Percentiles rank a stretch among this genome's conserved stretches.
These are phyloP conservation scores for Phalacrocorax aristotelis DNA, from an alignment of 2,113 vertebrate genomes.

Conservation along the genomic window DNA sequence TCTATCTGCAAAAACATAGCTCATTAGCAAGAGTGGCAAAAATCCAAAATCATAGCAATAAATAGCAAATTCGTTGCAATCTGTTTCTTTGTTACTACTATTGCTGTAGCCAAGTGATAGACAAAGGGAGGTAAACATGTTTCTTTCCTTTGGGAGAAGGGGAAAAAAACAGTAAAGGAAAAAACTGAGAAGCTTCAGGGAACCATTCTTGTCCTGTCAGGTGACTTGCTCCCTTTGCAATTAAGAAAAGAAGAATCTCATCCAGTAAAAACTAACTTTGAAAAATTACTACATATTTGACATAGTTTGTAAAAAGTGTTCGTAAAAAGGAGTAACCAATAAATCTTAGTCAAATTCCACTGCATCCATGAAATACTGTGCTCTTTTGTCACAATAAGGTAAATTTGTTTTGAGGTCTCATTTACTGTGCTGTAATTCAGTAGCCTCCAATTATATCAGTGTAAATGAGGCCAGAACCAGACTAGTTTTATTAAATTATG, in stretches of 20 bases:
- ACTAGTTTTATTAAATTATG: constrained; percentile 22
- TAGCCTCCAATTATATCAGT: background rate
- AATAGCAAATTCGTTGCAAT: constrained; percentile 52
- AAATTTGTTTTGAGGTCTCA: background rate
- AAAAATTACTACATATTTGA: background rate
- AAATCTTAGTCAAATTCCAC: constrained; percentile 14
- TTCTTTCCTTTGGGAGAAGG: background rate
- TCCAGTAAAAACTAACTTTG: background rate
- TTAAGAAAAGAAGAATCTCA: background rate
- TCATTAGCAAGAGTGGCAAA: constrained; percentile 26
- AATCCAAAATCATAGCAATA: constrained; percentile 37
- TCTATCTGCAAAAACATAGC: background rate
- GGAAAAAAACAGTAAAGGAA: too few relatives aligned
- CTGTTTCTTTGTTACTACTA: constrained; percentile 49
- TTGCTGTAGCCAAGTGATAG: constrained; percentile 32
- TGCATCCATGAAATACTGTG: background rate
- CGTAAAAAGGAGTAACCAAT: background rate
- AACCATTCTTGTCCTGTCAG: background rate
- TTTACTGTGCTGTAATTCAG: constrained; percentile 28
- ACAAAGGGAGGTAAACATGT: constrained; percentile 39
- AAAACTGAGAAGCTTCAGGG: background rate
- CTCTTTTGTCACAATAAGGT: constrained; percentile 9
- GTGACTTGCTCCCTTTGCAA: background rate
- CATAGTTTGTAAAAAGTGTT: background rate
- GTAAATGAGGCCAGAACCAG: constrained; percentile 14